phyloP scores from a whole-genome alignment of 2,113 vertebrate genomes.

The Grus americana region DNA sequence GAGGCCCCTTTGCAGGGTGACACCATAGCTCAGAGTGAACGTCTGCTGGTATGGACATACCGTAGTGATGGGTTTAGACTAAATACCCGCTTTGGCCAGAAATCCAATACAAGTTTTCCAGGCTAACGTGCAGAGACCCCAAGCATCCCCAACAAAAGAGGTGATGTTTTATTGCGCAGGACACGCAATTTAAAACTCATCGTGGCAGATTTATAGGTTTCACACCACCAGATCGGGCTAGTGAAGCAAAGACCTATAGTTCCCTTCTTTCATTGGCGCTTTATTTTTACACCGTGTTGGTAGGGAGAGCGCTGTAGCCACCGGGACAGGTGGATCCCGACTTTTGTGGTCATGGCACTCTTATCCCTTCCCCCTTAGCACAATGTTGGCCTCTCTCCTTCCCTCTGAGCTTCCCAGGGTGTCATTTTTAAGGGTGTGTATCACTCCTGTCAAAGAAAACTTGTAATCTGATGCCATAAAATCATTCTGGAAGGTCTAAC shows the following conservation, averaged over 20 bases:
- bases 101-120: background rate
- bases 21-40: background rate
- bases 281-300: background rate
- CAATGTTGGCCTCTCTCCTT: background rate
- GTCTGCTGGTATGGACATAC: background rate
- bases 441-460: background rate
- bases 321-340: background rate
- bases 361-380: background rate
- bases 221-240: background rate
- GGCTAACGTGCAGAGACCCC: background rate
- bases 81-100: background rate
- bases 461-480: background rate
- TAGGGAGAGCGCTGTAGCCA: background rate
- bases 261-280: background rate
- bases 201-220: background rate
- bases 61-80: background rate
- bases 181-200: rapidly evolving
- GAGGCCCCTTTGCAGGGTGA: background rate
- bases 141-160: background rate
- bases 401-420: background rate
- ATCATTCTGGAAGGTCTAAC: background rate
- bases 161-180: background rate
- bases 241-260: background rate
- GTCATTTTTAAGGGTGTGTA: background rate
- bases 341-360: background rate